phyloP scores from a whole-genome alignment of 2,888 invertebrate species.

The Ceraclea dissimilis region DNA sequence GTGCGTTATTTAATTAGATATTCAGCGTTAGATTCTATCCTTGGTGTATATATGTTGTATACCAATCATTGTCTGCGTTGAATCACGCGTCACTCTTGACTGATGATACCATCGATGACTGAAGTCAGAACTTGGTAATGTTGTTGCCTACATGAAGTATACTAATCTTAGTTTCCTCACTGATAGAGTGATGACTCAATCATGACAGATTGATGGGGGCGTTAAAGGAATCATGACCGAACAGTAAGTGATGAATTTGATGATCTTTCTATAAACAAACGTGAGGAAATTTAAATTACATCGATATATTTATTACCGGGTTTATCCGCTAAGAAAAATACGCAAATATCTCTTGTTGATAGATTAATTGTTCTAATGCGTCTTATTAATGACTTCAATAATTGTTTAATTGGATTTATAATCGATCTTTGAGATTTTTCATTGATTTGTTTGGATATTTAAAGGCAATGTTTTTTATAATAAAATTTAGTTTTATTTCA shows the following conservation, averaged over 20 bases:
- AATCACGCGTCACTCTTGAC: not conserved
- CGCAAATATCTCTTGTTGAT: not conserved
- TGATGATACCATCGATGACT: not conserved
- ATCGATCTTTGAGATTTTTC: not conserved
- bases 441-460: not conserved
- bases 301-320: too few species aligned
- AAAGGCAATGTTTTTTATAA: too few species aligned
- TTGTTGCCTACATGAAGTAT: not conserved
- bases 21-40: too few species aligned
- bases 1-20: too few species aligned
- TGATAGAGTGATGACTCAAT: constrained; percentile 1
- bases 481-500: too few species aligned
- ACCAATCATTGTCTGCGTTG: not conserved
- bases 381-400: not conserved
- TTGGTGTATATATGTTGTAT: too few species aligned
- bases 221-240: constrained; percentile 22
- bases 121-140: not conserved
- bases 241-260: not conserved
- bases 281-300: too few species aligned
- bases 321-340: not conserved
- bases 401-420: not conserved
- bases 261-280: too few species aligned
- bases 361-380: not conserved
- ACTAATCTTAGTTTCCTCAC: not conserved
- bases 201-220: constrained; percentile 20